Percentiles rank a stretch among this genome's conserved stretches.
Evolutionary conservation across 2,888 invertebrate species (phyloP).

Genomic region (Dromius quadrimaculatus): DNA sequence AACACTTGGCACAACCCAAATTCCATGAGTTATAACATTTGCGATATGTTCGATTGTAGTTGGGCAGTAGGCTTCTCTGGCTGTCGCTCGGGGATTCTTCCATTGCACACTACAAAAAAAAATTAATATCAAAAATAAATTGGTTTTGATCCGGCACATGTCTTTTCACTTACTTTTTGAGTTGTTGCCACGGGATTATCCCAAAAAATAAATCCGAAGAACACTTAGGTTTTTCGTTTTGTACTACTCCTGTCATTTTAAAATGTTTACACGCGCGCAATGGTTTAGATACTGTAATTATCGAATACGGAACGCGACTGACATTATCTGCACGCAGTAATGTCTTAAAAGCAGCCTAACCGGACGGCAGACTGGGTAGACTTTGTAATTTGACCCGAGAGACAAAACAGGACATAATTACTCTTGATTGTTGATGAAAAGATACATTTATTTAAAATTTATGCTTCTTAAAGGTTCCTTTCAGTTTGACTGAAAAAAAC

Average conservation of each 20-base stretch:
- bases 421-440: neutral
- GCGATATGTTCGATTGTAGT: slow-evolving; percentile 92
- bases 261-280: slow-evolving; percentile 30
- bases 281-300: neutral
- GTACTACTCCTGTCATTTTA: slow-evolving; percentile 62
- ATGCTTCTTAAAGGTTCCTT: slow-evolving; percentile 20
- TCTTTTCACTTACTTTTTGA: slow-evolving; percentile 59
- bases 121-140: too few relatives aligned
- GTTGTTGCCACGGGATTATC: slow-evolving; percentile 60
- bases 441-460: too few relatives aligned
- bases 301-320: neutral
- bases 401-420: slow-evolving; percentile 33
- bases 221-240: slow-evolving; percentile 60
- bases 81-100: slow-evolving; percentile 82
- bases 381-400: slow-evolving; percentile 51
- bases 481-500: neutral
- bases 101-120: slow-evolving; percentile 69
- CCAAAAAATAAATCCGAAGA: slow-evolving; percentile 57
- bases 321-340: neutral
- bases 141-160: too few relatives aligned
- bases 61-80: slow-evolving; percentile 86
- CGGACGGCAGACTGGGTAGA: slow-evolving; percentile 42
- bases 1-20: slow-evolving; percentile 90
- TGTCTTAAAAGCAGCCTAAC: slow-evolving; percentile 17
- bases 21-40: slow-evolving; percentile 91